Evolutionary conservation across 2,888 invertebrate genomes (phyloP), one percentile per base, ranked within the genome.

Genomic region (Acleris literana): DNA sequence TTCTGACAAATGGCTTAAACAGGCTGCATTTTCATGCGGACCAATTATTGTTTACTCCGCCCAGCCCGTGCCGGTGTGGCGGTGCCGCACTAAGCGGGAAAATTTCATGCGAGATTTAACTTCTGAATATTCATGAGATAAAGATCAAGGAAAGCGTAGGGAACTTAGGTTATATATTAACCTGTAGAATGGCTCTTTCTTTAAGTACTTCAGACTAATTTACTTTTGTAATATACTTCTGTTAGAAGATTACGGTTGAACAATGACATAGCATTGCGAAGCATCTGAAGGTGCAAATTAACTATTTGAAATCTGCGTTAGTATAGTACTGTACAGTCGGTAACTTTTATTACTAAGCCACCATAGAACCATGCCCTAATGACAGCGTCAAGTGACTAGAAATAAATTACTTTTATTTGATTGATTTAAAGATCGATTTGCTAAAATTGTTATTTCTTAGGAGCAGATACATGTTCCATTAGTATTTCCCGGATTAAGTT

Each of bases 111-210:
- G 55, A 59, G 59, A 64, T 59, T 64, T 49, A 64, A 59, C 48
- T 43, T 22, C 25, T 65, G 55, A 29, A 65, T 65, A 65, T 65
- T 65, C 49, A 65, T 44, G 39, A 59, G 64, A 59, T 44, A 48
- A 64, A 43, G 58, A 59, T 64, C 53, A 59, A 53, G 53, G 58
- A 49, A 25, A 60, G 55, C 54, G 39, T 54, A 25, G 33, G 39
- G 25, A 54, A 64, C 54, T 58, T 46, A 46, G 25, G 57, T 57
- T 22, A 56, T 56, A 43, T 22, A 44, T 20, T 43, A 16, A 43
- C 13, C 13, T 39, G 39, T 18, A 17, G 18, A 18, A 18, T 20
- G 55, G 39, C 43, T 55, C 39, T 43, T 18, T 18, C 11, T 18
- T 16, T 13, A 55, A 43, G 56, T 20, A 56, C 3, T 44, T 44